Percentiles rank a stretch among this genome's conserved stretches.
Evolutionary conservation across 2,888 invertebrate species (phyloP).

Genomic region (Fragum sueziense): DNA sequence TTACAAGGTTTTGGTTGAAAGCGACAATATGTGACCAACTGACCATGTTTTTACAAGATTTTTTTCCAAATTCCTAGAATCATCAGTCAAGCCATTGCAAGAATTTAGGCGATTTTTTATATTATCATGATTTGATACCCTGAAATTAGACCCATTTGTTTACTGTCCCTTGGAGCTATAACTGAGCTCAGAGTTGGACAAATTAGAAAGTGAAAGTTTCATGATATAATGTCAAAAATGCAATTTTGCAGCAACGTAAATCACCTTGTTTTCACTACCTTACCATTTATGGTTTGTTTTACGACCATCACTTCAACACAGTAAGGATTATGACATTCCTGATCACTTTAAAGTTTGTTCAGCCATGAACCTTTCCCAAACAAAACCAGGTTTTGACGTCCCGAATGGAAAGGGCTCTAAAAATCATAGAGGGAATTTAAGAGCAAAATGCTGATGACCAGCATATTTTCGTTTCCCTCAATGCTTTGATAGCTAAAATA

Average conservation of each 20-base stretch:
- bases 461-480: background rate
- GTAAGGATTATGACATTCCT: constrained; percentile 7
- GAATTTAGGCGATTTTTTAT: no score
- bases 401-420: background rate
- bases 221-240: background rate
- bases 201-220: no score
- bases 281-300: constrained; percentile 1
- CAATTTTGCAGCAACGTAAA: constrained; percentile 1
- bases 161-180: constrained; percentile 16
- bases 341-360: background rate
- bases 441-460: background rate
- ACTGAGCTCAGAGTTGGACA: no score
- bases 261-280: background rate
- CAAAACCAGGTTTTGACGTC: background rate
- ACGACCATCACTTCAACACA: background rate
- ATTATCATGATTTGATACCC: no score
- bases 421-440: background rate
- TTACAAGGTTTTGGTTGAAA: no score
- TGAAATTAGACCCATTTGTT: no score
- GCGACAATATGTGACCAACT: no score
- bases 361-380: background rate
- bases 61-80: no score
- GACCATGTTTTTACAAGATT: no score
- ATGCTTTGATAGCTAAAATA: no score
- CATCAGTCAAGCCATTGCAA: no score